Conservation (phyloP, 2,797 vertebrate species). For the Basileuterus tristriatus region DNA sequence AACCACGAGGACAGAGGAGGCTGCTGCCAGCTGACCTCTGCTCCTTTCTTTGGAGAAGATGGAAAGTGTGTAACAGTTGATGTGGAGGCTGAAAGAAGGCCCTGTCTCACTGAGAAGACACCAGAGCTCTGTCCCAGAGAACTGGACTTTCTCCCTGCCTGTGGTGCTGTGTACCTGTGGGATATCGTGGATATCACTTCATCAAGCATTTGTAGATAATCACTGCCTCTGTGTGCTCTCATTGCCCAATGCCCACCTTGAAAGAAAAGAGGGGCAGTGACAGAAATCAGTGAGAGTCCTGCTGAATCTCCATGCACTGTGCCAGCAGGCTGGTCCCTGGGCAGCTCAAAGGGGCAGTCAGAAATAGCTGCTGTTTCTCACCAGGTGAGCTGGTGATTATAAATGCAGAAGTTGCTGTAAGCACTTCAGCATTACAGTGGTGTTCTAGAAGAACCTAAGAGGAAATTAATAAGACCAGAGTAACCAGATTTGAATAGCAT, state of each 20-base stretch:
- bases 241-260: not conserved
- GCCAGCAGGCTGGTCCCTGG: not conserved
- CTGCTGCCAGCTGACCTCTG: not conserved
- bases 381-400: not conserved
- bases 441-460: not conserved
- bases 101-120: not conserved
- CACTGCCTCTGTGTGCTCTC: not conserved
- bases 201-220: accelerated
- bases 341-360: not conserved
- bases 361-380: not conserved
- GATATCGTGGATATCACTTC: not conserved
- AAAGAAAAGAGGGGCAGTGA: not conserved
- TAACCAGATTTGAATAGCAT: not conserved
- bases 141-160: not conserved
- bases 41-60: not conserved
- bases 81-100: not conserved
- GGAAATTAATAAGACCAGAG: conserved; percentile 15
- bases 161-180: accelerated
- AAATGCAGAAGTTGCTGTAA: not conserved
- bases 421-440: not conserved
- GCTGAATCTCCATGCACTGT: not conserved
- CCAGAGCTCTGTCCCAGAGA: not conserved
- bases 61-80: not conserved
- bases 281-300: not conserved
- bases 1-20: not conserved